Base-by-base conservation (phyloP, 2,797 vertebrate genomes). In the Chelonia mydas region DNA sequence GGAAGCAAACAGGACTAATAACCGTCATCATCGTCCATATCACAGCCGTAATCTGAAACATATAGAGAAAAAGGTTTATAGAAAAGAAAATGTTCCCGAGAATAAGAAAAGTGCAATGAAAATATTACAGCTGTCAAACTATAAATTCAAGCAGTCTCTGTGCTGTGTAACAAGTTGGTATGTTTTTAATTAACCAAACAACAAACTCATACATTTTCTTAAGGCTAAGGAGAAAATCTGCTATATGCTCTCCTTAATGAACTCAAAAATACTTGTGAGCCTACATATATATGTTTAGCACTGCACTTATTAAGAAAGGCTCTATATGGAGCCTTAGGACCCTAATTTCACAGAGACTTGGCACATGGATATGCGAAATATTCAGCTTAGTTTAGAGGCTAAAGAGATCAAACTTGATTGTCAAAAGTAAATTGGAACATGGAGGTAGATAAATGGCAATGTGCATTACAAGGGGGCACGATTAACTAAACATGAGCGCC, bases 41-140 rank as follows among this genome's bases (percentile, higher is more conserved):
- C 99, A 85, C 98, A 99, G 96, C 99, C 99, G 1, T 99, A 99
- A 98, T 99, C 99, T 99, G 98, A 84, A 98, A 97, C 37, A 94
- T 72, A 95, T 3, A 83, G 41, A 84, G 55, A 79, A 72, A 94
- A 93, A 92, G 23, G 10, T n/a, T 91, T 15, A 84, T 80, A 47
- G 96, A 84, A 95, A 91, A 28, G 41, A 17, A 94, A 83, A 86
- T 85, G 92, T 86, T 95, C 28, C 28, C 0, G 33, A 50, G 68
- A 3, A 86, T 53, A 76, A 49, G 11, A 23, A 87, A 89, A 17
- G 68, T 11, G 84, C 31, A 88, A 81, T 21, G n/a, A 2, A 91
- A 95, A 3, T 79, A 89, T 31, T 50, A 11, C 37, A 88, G 54
- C 50, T 89, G 87, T 72, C 86, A 72, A 47, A 81, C 21, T 94